Evolutionary conservation across 2,113 vertebrate species (phyloP).

Genomic region (Sphaerodactylus townsendi): DNA sequence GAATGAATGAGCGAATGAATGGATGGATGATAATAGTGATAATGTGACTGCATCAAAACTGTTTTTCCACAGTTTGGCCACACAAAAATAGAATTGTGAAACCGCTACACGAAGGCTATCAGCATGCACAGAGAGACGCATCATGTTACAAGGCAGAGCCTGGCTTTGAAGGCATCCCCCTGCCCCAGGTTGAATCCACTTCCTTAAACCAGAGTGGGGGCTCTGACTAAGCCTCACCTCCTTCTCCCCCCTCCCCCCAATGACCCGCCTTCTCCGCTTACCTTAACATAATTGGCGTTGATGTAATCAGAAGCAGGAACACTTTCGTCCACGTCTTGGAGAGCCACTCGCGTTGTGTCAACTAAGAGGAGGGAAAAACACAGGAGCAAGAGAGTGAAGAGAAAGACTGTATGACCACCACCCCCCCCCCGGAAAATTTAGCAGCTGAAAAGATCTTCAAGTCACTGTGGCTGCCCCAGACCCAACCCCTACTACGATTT

Average conservation of each 20-base stretch:
- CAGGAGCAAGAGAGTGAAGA: neutral
- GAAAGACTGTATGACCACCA: too few species aligned
- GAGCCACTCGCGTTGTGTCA: slow-evolving; percentile 82
- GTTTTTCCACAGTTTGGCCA: too few species aligned
- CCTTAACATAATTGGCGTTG: slow-evolving; percentile 89
- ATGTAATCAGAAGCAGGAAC: slow-evolving; percentile 83
- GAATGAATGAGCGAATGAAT: too few species aligned
- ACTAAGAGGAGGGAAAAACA: slow-evolving; percentile 62
- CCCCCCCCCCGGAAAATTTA: too few species aligned
- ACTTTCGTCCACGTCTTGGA: slow-evolving; percentile 74
- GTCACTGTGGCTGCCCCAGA: neutral
- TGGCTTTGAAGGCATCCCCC: neutral
- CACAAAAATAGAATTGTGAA: too few species aligned
- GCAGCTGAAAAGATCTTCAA: neutral
- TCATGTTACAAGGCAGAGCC: neutral
- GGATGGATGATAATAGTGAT: too few species aligned
- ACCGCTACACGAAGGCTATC: too few species aligned
- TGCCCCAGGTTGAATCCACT: accelerated
- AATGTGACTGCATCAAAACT: too few species aligned
- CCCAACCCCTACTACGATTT: neutral
- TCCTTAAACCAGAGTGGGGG: neutral
- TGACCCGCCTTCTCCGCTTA: slow-evolving; percentile 42
- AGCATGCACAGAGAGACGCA: neutral
- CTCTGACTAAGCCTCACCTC: neutral
- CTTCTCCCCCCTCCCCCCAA: too few species aligned